Conservation (phyloP, 2,113 vertebrate species). For the Phyllopteryx taeniolatus region DNA sequence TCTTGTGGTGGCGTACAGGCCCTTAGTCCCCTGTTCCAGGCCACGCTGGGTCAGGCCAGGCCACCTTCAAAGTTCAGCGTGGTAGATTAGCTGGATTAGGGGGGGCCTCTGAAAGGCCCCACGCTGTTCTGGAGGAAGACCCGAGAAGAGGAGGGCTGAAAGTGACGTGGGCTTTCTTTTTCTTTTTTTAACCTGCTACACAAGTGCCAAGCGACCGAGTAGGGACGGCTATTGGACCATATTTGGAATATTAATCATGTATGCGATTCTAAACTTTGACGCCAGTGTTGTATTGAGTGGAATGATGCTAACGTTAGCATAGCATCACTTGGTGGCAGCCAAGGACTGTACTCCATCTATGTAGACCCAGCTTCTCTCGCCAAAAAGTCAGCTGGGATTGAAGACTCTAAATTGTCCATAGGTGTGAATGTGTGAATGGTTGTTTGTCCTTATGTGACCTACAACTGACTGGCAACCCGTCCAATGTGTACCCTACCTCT, state of each 20-base stretch:
- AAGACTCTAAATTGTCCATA: too few relatives aligned
- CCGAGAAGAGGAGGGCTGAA: slow-evolving; percentile 79
- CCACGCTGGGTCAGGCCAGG: slow-evolving; percentile 73
- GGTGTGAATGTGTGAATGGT: too few relatives aligned
- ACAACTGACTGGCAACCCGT: too few relatives aligned
- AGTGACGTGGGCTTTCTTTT: slow-evolving; percentile 68
- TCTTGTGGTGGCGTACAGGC: slow-evolving; percentile 28
- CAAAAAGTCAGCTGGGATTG: too few relatives aligned
- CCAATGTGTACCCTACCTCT: neutral
- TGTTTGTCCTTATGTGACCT: too few relatives aligned
- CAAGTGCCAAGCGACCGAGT: neutral
- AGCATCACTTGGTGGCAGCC: too few relatives aligned
- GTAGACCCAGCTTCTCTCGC: too few relatives aligned
- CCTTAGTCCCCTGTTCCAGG: slow-evolving; percentile 58
- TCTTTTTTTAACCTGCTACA: slow-evolving; percentile 78
- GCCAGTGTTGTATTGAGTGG: neutral
- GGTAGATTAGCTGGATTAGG: slow-evolving; percentile 95
- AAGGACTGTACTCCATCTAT: too few relatives aligned
- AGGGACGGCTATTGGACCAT: neutral
- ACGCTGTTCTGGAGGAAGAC: slow-evolving; percentile 88
- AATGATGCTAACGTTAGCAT: too few relatives aligned
- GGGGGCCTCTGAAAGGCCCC: slow-evolving; percentile 86
- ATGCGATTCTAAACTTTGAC: neutral
- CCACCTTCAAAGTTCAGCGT: slow-evolving; percentile 90
- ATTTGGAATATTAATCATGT: neutral